Base-by-base conservation (phyloP, 2,113 vertebrate species). In the Ageneiosus marmoratus region DNA sequence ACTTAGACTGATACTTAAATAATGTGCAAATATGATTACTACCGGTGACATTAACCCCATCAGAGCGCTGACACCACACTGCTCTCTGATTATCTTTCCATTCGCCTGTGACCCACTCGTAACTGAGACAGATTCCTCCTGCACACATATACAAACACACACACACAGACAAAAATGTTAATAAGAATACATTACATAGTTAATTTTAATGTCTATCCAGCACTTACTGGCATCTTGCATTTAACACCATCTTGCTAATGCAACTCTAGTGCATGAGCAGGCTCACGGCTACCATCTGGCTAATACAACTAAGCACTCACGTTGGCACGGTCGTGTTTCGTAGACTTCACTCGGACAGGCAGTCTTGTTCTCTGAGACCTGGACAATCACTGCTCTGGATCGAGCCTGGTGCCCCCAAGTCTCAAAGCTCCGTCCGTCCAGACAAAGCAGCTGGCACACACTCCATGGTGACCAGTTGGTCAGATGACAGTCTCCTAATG, bases 21-120 rank as follows among this genome's bases (percentile, higher is more conserved):
- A 74, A 34, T 74, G 27, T 53, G 2, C 1, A 53, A 32, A 74
- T 74, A 34, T 5, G 48, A 53, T 74, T 29, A 32, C 9, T 70
- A 85, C 98, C 98, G 93, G 98, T 99, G 89, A 99, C 97, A 18
- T 99, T 98, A 80, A 97, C 63, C 2, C 97, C 96, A 53, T 99
- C 98, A 0, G 98, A 99, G 83, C 98, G 97, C 81, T 98, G 95
- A 84, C 98, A 99, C 98, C 98, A 99, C 86, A 98, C 98, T 0
- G 87, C 89, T 82, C 98, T 94, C 37, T 95, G 79, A 4, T 98
- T 98, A 90, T 97, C 96, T 86, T 50, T 94, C 98, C 98, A 99
- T 82, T 91, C 94, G 80, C 97, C 94, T 13, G 92, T 92, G 89
- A 94, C 96, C 98, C 98, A 99, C 60, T 94, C 79, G 88, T 99